phyloP scores from a whole-genome alignment of 37 sponge, comb jelly and placozoan genomes.

The Theonella swinhoei region DNA sequence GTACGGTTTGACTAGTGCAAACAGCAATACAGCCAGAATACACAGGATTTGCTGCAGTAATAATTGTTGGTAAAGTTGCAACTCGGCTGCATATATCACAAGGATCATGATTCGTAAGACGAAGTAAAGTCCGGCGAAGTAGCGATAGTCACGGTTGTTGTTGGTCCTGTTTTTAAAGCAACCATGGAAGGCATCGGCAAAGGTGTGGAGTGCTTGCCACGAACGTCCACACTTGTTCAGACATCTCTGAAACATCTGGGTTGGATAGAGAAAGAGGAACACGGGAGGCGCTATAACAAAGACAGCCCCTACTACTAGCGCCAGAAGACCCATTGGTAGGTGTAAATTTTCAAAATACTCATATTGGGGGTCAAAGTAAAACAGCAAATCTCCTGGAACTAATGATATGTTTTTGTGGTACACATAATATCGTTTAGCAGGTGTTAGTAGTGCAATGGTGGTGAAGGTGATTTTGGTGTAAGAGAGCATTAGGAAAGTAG shows the following conservation, averaged over 20 bases:
- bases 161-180: constrained; percentile 10
- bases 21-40: not conserved
- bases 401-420: not conserved
- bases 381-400: not conserved
- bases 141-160: constrained; percentile 27
- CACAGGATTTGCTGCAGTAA: constrained; percentile 25
- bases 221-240: not conserved
- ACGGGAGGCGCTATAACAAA: constrained; percentile 64
- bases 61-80: not conserved
- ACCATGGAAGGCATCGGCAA: constrained; percentile 49
- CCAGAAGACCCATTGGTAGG: constrained; percentile 20
- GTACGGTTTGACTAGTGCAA: constrained; percentile 38
- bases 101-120: constrained; percentile 28
- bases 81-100: not conserved
- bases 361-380: constrained; percentile 27
- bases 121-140: constrained; percentile 36
- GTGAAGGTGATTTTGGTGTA: constrained; percentile 41
- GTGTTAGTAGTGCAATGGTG: constrained; percentile 39
- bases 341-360: not conserved
- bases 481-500: constrained; percentile 40
- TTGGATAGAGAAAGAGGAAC: constrained; percentile 44
- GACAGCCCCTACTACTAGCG: constrained; percentile 10
- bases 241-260: constrained; percentile 2
- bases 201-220: constrained; percentile 9
- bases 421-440: not conserved